phyloP scores from a whole-genome alignment of 92 coral and sea anemone species.

The Blastomussa wellsi region DNA sequence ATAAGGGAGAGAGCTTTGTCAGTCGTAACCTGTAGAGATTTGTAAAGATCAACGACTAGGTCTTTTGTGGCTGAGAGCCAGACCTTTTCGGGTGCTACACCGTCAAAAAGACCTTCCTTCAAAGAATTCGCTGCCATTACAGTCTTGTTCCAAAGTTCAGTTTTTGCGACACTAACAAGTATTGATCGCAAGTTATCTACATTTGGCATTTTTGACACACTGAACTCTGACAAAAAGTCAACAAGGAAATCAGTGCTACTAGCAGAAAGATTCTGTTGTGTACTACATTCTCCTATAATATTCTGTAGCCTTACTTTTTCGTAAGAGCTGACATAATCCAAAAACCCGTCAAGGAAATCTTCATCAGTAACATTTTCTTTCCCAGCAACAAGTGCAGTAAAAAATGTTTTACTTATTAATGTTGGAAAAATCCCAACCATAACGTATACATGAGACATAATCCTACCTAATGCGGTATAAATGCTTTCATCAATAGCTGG shows the following conservation, averaged over 20 bases:
- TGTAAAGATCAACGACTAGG: conserved; percentile 15
- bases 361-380: conserved; percentile 29
- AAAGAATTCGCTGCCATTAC: conserved; percentile 24
- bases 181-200: conserved; percentile 3
- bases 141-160: conserved; percentile 34
- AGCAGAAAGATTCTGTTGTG: conserved; percentile 24
- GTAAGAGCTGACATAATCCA: conserved; percentile 33
- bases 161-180: conserved; percentile 32
- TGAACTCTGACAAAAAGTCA: conserved; percentile 33
- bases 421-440: conserved; percentile 31
- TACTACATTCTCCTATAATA: conserved; percentile 12
- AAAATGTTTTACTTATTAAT: conserved; percentile 18
- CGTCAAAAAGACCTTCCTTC: conserved; percentile 32
- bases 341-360: conserved; percentile 31
- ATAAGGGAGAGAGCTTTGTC: conserved; percentile 49
- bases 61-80: conserved; percentile 32
- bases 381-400: conserved; percentile 23
- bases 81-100: background rate
- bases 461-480: conserved; percentile 20
- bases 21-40: conserved; percentile 25
- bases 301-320: background rate
- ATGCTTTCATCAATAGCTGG: conserved; percentile 38
- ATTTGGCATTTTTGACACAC: conserved; percentile 4
- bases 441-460: conserved; percentile 32
- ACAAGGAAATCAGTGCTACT: conserved; percentile 25